phyloP scores from a whole-genome alignment of 2,888 invertebrate genomes.

The Dromius quadrimaculatus region DNA sequence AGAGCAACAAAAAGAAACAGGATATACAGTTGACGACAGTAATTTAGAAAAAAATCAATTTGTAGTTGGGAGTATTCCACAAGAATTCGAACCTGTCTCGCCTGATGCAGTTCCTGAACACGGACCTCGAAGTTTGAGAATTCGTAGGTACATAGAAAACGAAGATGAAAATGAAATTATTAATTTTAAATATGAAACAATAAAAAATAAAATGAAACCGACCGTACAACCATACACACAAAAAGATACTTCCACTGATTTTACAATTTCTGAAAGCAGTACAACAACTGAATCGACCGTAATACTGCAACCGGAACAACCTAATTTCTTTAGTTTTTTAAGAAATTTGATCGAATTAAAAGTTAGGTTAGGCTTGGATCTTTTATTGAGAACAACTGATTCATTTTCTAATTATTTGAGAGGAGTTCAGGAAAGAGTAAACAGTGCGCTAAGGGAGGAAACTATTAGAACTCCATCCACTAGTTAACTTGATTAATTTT shows the following conservation, averaged over 20 bases:
- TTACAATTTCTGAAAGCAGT: constrained; percentile 8
- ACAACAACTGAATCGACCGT: constrained; percentile 54
- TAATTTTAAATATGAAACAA: constrained; percentile 61
- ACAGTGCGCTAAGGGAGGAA: constrained; percentile 57
- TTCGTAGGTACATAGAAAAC: constrained; percentile 62
- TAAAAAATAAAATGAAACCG: constrained; percentile 9
- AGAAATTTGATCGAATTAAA: constrained; percentile 77
- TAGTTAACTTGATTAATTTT: too few species aligned
- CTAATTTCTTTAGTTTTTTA: constrained; percentile 70
- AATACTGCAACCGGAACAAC: constrained; percentile 19
- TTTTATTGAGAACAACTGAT: constrained; percentile 77
- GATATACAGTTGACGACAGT: constrained; percentile 63
- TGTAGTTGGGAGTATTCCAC: constrained; percentile 76
- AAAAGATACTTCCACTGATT: constrained; percentile 49
- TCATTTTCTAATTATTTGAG: constrained; percentile 75
- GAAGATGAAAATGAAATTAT: constrained; percentile 69
- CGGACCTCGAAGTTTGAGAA: constrained; percentile 69
- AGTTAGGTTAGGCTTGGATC: constrained; percentile 75
- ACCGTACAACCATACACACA: constrained; percentile 36
- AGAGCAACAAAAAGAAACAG: constrained; percentile 63
- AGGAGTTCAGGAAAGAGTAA: constrained; percentile 68
- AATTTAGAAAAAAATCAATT: constrained; percentile 67
- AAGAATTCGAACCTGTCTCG: constrained; percentile 69
- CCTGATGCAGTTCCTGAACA: constrained; percentile 76
- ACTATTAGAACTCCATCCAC: constrained; percentile 17